Evolutionary conservation across 2,113 vertebrate species (phyloP).

Genomic region (Hystrix brachyura): DNA sequence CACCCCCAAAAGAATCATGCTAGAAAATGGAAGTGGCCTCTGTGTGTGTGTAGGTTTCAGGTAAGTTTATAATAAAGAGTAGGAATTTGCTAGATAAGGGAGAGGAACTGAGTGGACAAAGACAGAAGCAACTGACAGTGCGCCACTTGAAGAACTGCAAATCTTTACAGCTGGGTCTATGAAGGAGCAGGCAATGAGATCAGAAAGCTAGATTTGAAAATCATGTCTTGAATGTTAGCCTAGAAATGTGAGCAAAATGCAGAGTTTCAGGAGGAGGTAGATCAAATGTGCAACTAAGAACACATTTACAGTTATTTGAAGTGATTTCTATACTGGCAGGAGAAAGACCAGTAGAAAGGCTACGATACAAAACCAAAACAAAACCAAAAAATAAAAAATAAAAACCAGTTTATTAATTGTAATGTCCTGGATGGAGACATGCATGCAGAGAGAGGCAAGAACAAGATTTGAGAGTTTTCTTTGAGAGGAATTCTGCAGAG

Average conservation of each 20-base stretch:
- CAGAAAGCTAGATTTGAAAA: background rate
- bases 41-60: background rate
- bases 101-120: background rate
- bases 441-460: too few relatives aligned
- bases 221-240: background rate
- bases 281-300: background rate
- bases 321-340: background rate
- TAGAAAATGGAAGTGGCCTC: background rate
- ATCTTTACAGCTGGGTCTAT: background rate
- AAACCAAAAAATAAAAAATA: too few relatives aligned
- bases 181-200: background rate
- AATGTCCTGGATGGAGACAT: background rate
- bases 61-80: background rate
- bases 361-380: too few relatives aligned
- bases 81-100: background rate
- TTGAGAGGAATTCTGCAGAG: background rate
- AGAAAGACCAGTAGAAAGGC: background rate
- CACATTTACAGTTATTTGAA: background rate
- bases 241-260: too few relatives aligned
- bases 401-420: accelerated
- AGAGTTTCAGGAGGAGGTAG: background rate
- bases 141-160: background rate
- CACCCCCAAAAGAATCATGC: background rate
- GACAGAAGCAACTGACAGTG: background rate
- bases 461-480: background rate